Base-by-base conservation (phyloP, 1,140 invertebrate species). In the Formica selysi region DNA sequence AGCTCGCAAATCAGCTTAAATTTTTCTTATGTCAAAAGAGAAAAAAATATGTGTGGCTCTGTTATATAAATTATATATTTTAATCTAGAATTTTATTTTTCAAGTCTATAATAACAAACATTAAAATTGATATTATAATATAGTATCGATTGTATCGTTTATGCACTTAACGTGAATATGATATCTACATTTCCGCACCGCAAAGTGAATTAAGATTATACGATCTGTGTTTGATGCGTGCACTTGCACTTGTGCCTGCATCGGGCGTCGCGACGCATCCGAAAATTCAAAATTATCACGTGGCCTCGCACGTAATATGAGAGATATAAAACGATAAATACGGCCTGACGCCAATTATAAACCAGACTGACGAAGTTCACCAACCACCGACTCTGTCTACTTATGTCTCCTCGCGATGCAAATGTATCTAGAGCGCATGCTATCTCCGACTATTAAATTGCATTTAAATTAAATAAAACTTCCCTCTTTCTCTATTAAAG, bases 331-430 rank as follows among this genome's bases (percentile, higher is more conserved):
- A 51, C 59, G 57, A 29, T 84, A 84, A 84, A 84, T 64, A 76
- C 71, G 41, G 80, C 62, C 71, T 64, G 57, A 76, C 41, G 73
- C 71, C 80, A 84, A 84, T 84, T 84, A 76, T 84, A 84, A 84
- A 84, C 80, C 71, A 84, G 71, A 84, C 80, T 65, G 80, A 84
- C 59, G 41, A 84, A 84, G 70, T 84, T 84, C 80, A 84, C 80
- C 80, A 84, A 84, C 80, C 80, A 76, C 70, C 78, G 80, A 11
- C 32, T 54, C 71, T n/a, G 80, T 76, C 59, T 84, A n/a, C 71
- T 32, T 32, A 32, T 32, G 26, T 36, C 29, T 36, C 41, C 54
- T 36, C 71, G 38, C 36, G 36, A 57, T 36, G 11, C 41, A 22
- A 79, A 67, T 38, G 48, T 48, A 36, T 38, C 4, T 38, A 16